phyloP scores from a whole-genome alignment of 92 coral and sea anemone species.

The Anthopleura xanthogrammica region DNA sequence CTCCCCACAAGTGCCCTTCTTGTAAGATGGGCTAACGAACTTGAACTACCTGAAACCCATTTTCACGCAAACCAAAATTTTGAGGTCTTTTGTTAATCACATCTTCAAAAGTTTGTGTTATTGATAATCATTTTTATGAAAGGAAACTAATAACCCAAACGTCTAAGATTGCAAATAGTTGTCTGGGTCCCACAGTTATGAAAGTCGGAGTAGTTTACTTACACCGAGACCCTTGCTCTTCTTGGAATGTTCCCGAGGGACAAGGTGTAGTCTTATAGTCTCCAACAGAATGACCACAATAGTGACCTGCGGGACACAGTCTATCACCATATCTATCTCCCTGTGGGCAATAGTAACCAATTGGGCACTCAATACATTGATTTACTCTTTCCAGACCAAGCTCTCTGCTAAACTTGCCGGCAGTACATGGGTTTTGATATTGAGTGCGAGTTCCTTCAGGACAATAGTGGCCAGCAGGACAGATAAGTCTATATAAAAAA shows the following conservation, averaged over 20 bases:
- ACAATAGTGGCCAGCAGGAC: slow-evolving; percentile 96
- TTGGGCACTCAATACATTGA: slow-evolving; percentile 68
- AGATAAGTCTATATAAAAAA: slow-evolving; percentile 55
- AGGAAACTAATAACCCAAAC: neutral
- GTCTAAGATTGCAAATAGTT: neutral
- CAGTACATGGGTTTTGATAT: slow-evolving; percentile 76
- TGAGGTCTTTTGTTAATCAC: neutral
- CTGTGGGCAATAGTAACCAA: slow-evolving; percentile 81
- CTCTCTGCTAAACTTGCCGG: slow-evolving; percentile 68
- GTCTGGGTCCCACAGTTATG: neutral
- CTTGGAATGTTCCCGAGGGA: slow-evolving; percentile 82
- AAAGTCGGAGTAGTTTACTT: slow-evolving; percentile 20
- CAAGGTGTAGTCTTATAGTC: slow-evolving; percentile 47
- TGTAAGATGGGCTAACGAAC: too few species aligned
- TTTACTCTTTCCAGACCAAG: slow-evolving; percentile 78
- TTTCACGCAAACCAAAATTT: too few species aligned
- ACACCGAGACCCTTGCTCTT: slow-evolving; percentile 92
- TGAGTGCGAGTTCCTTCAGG: slow-evolving; percentile 72
- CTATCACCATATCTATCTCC: slow-evolving; percentile 86
- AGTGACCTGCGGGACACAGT: slow-evolving; percentile 83
- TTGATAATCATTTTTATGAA: neutral
- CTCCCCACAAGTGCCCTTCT: too few species aligned
- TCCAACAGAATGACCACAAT: slow-evolving; percentile 63
- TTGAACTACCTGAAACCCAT: too few species aligned
- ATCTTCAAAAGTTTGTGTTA: neutral